Evolutionary conservation across 2,888 invertebrate species (phyloP), one percentile per base, ranked within the genome.

Genomic region (Callosobruchus maculatus): DNA sequence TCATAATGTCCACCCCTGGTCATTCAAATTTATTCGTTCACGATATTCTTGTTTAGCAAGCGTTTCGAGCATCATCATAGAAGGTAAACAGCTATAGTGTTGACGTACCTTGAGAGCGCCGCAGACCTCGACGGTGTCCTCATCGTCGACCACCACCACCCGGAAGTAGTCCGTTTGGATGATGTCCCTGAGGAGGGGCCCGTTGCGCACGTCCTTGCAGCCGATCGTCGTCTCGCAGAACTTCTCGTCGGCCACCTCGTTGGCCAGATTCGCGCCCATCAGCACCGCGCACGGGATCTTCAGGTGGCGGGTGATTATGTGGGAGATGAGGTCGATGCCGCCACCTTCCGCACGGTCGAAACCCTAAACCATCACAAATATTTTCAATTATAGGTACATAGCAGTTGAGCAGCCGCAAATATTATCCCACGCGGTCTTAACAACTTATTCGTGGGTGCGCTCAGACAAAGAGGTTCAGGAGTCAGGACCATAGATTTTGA

Each of bases 181-280:
- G 82, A 98, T 90, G 84, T 95, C 94, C 82, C 97, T 93, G 84
- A 99, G 89, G 82, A 94, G 87, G 70, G 93, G 92, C 49, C 96
- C 97, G 78, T 93, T 89, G 83, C 90, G 90, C 79, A 92, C 91
- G 84, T 96, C 94, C 77, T 93, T 93, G 84, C 96, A 96, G 31
- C 96, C 99, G 82, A 99, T 97, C 0, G 99, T 99, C 0, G 99
- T 98, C 88, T 99, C 99, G 87, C 99, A 99, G 89, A 99, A 99
- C 88, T 97, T 95, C 84, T 96, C 99, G 67, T 95, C 94, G 0
- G 99, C 99, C 72, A 99, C 98, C 90, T 99, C 99, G 79, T 94
- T 93, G 68, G 99, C 99, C 80, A 99, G 91, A 88, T 99, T 99
- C 73, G 99, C 99, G 72, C 99, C 99, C 99, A 99, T 99, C 73